Percentiles rank a stretch among this genome's conserved stretches.
Conservation (phyloP, 53 echinoderm and acorn worm genomes). For the Paracentrotus lividus region DNA sequence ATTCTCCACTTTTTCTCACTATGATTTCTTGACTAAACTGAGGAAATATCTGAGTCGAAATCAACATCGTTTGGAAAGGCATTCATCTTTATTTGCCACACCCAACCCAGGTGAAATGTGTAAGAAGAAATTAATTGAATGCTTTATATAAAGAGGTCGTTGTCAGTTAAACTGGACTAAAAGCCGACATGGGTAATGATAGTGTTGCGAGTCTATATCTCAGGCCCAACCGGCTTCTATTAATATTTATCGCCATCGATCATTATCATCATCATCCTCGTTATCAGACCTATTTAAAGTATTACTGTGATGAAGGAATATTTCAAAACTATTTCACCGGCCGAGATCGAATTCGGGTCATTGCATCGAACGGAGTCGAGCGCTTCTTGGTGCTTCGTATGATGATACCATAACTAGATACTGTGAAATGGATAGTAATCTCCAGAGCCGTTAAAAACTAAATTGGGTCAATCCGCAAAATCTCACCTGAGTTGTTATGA, state of each 20-base stretch:
- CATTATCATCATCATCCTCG: neutral
- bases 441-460: slow-evolving; percentile 47
- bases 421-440: slow-evolving; percentile 43
- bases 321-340: slow-evolving; percentile 8
- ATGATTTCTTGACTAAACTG: too few species aligned
- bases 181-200: too few species aligned
- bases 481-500: slow-evolving; percentile 44
- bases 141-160: too few species aligned
- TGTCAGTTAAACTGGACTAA: too few species aligned
- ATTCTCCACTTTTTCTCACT: too few species aligned
- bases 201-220: too few species aligned
- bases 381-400: neutral
- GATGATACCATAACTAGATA: slow-evolving; percentile 49
- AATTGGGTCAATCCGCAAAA: slow-evolving; percentile 49
- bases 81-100: too few species aligned
- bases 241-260: neutral
- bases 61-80: too few species aligned
- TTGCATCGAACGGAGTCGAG: slow-evolving; percentile 8
- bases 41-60: too few species aligned
- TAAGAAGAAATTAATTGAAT: too few species aligned
- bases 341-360: slow-evolving; percentile 29
- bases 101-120: too few species aligned
- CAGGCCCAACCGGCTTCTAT: too few species aligned
- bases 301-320: neutral
- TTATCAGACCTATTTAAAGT: neutral